Conservation (phyloP, 30 jellyfish, hydroid and myxozoan species). For the Nemopilema nomurai region DNA sequence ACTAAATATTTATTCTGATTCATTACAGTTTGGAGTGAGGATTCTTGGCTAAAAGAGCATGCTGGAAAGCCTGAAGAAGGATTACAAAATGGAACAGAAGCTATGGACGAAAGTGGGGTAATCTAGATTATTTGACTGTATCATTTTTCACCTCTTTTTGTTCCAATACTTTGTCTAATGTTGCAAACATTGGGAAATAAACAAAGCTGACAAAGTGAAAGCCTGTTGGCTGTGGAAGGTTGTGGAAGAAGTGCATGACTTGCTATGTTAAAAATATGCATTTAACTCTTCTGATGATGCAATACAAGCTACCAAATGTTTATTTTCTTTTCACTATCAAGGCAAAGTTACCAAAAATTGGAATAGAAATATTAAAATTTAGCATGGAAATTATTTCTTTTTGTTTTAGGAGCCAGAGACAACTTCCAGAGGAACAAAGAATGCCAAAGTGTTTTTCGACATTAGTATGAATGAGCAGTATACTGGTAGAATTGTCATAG, state of each 20-base stretch:
- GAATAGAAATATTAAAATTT: neutral
- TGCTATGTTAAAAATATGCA: no score
- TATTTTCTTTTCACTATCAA: no score
- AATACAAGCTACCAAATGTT: no score
- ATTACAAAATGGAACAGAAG: slow-evolving; percentile 36
- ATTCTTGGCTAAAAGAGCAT: slow-evolving; percentile 82
- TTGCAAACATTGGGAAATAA: no score
- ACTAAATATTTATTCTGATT: no score
- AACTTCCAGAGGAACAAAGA: slow-evolving; percentile 63
- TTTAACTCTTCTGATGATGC: no score
- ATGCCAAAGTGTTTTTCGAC: slow-evolving; percentile 86
- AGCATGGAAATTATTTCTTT: no score
- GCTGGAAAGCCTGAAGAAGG: slow-evolving; percentile 65
- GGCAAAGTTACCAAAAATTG: no score
- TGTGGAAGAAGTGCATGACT: no score
- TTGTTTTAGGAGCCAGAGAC: slow-evolving; percentile 33
- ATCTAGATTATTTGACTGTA: neutral
- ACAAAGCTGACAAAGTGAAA: no score
- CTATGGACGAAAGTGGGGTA: slow-evolving; percentile 45
- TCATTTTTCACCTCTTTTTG: neutral
- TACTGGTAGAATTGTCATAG: slow-evolving; percentile 92
- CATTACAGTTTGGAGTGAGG: slow-evolving; percentile 82
- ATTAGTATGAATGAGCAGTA: slow-evolving; percentile 95
- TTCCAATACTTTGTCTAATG: no score
- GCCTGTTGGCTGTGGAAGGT: no score